These are phyloP conservation scores for Bicyclus anynana DNA, from an alignment of 1,140 invertebrate species.

Conservation along the genomic window DNA sequence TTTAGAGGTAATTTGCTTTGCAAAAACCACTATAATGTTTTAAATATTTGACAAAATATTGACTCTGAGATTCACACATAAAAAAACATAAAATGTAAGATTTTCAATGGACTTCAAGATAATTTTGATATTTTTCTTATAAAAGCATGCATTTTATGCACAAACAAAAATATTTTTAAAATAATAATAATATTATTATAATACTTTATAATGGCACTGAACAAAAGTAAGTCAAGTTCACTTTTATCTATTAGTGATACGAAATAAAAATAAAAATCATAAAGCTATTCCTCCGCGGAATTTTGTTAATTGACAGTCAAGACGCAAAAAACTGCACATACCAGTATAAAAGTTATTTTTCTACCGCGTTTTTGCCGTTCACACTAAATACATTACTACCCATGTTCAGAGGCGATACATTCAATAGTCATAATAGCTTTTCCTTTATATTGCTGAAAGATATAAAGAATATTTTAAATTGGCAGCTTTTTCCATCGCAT, in stretches of 20 bases:
- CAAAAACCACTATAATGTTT: constrained; percentile 43
- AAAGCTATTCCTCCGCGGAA: constrained; percentile 19
- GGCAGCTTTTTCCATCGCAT: no score
- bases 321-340: constrained; percentile 49
- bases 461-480: no score
- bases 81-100: constrained; percentile 41
- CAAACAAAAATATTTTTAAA: constrained; percentile 55
- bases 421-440: no score
- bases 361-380: not conserved
- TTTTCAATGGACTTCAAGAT: constrained; percentile 32
- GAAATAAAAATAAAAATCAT: constrained; percentile 38
- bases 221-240: constrained; percentile 48
- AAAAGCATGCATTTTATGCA: constrained; percentile 72
- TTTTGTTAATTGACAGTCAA: constrained; percentile 44
- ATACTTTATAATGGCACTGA: constrained; percentile 72
- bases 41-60: constrained; percentile 33
- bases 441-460: no score
- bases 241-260: constrained; percentile 41
- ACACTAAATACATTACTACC: no score
- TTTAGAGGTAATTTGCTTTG: constrained; percentile 54
- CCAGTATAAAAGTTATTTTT: not conserved
- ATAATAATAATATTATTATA: constrained; percentile 62
- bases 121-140: constrained; percentile 37
- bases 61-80: constrained; percentile 61
- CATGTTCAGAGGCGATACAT: no score